Evolutionary conservation across 2,113 vertebrate species (phyloP).

Genomic region (Mastomys natalensis): DNA sequence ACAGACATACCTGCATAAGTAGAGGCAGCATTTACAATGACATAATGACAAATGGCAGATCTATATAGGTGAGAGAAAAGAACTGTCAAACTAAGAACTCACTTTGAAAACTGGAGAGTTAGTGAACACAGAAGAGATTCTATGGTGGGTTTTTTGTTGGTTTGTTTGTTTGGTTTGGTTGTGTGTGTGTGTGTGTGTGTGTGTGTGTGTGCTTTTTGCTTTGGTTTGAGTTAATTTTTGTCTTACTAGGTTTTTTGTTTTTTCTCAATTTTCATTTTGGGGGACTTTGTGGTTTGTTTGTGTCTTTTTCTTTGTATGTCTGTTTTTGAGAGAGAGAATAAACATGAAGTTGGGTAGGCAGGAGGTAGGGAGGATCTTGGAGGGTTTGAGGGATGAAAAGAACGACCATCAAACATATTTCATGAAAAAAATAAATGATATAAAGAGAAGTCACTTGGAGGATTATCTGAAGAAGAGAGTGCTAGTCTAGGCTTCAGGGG

Average conservation of each 20-base stretch:
- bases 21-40: not conserved
- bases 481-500: no score
- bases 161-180: no score
- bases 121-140: not conserved
- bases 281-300: not conserved
- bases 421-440: not conserved
- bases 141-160: no score
- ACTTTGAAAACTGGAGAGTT: not conserved
- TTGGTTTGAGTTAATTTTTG: not conserved
- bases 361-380: not conserved
- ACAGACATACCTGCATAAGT: not conserved
- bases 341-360: no score
- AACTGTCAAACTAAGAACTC: not conserved
- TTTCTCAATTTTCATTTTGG: not conserved
- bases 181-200: not conserved
- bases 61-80: not conserved
- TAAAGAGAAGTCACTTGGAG: not conserved
- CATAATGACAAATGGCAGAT: not conserved
- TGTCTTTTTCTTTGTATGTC: not conserved
- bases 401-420: not conserved
- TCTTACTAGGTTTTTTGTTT: not conserved
- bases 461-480: not conserved
- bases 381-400: not conserved
- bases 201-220: not conserved
- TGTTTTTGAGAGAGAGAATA: not conserved